Conservation (phyloP, 2,797 vertebrate species). For the Rhodeus uyekii region DNA sequence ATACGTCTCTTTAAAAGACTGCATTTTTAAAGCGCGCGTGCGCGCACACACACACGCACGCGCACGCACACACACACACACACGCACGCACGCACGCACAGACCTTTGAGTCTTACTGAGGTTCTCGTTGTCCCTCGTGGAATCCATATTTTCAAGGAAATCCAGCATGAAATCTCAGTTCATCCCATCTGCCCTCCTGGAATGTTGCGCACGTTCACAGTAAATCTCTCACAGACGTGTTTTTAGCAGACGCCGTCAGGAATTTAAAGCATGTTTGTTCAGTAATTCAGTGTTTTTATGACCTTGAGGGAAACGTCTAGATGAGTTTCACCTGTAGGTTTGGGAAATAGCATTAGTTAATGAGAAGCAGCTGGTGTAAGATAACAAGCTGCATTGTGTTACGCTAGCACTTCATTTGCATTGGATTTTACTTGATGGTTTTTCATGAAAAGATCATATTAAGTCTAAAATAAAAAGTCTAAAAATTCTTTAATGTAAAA, state of each 20-base stretch:
- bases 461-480: not conserved
- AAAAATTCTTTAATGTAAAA: not conserved
- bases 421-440: not conserved
- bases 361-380: not conserved
- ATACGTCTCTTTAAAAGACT: no score
- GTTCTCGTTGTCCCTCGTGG: not conserved
- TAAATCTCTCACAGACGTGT: not conserved
- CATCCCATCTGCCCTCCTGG: not conserved
- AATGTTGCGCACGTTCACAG: not conserved
- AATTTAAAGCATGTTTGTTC: slow-evolving; percentile 11
- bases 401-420: not conserved
- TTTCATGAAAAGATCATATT: not conserved
- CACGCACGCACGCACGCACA: not conserved
- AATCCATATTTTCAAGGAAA: slow-evolving; percentile 20
- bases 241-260: not conserved
- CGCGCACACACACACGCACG: not conserved
- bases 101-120: not conserved
- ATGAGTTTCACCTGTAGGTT: not conserved
- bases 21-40: no score
- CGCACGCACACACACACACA: not conserved
- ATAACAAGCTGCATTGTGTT: not conserved
- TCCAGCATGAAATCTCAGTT: not conserved
- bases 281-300: not conserved
- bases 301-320: not conserved
- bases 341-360: not conserved